phyloP scores from a whole-genome alignment of 1,140 invertebrate species.

The Drosophila obscura region DNA sequence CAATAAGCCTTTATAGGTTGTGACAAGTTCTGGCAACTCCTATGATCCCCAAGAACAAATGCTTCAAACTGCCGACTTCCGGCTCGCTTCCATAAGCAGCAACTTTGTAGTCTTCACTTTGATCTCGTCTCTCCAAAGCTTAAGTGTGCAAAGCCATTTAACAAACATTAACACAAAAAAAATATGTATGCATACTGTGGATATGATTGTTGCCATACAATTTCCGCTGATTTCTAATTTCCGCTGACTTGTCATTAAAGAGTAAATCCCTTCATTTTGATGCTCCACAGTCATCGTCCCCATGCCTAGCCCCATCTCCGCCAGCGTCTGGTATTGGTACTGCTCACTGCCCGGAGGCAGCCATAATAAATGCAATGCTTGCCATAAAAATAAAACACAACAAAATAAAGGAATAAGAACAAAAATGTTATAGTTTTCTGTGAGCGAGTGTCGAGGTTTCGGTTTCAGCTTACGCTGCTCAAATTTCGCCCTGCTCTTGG shows the following conservation, averaged over 20 bases:
- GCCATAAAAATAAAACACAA: slow-evolving; percentile 75
- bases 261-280: slow-evolving; percentile 64
- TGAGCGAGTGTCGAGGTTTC: slow-evolving; percentile 36
- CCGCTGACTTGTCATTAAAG: slow-evolving; percentile 71
- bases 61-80: slow-evolving; percentile 17
- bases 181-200: slow-evolving; percentile 21
- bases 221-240: slow-evolving; percentile 81
- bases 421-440: slow-evolving; percentile 74
- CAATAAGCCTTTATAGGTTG: too few species aligned
- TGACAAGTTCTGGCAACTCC: too few species aligned
- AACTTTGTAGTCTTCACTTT: slow-evolving; percentile 20
- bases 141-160: slow-evolving; percentile 19
- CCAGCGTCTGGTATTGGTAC: slow-evolving; percentile 16
- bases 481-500: slow-evolving; percentile 47
- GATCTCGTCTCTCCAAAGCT: neutral
- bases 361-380: slow-evolving; percentile 76
- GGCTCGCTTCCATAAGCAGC: slow-evolving; percentile 4
- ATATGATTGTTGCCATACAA: slow-evolving; percentile 60
- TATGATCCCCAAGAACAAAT: neutral
- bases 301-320: slow-evolving; percentile 2
- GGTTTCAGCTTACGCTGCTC: slow-evolving; percentile 74
- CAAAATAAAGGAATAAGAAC: slow-evolving; percentile 46
- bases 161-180: slow-evolving; percentile 19
- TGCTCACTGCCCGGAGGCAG: slow-evolving; percentile 22
- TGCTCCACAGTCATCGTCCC: slow-evolving; percentile 39